These are phyloP conservation scores for Timandra comae DNA, from an alignment of 2,888 invertebrate genomes.

Conservation along the genomic window DNA sequence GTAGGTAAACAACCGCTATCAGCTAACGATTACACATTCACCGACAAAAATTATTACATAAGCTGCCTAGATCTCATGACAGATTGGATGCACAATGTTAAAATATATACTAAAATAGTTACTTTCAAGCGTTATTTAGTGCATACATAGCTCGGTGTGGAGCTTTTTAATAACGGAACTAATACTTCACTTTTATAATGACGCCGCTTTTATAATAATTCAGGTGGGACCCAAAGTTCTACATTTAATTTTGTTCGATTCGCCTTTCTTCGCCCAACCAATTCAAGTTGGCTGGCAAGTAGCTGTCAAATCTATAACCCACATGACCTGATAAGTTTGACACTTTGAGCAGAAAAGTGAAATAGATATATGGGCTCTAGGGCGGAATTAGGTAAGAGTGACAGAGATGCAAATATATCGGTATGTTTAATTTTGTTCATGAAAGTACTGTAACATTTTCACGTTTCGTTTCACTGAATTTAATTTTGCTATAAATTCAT, in stretches of 20 bases:
- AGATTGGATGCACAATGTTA: conserved; percentile 42
- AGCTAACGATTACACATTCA: conserved; percentile 48
- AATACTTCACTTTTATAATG: conserved; percentile 64
- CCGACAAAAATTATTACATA: conserved; percentile 65
- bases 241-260: conserved; percentile 62
- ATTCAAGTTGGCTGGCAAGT: conserved; percentile 32
- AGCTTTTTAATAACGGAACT: conserved; percentile 40
- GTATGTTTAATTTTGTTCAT: too few relatives aligned
- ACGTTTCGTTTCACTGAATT: too few relatives aligned
- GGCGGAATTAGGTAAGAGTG: too few relatives aligned
- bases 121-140: conserved; percentile 33
- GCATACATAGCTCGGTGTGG: conserved; percentile 37
- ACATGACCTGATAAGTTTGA: conserved; percentile 4
- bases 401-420: too few relatives aligned
- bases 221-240: conserved; percentile 57
- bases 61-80: conserved; percentile 67
- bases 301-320: conserved; percentile 34
- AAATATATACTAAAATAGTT: conserved; percentile 1
- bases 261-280: conserved; percentile 27
- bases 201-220: conserved; percentile 49
- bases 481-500: too few relatives aligned
- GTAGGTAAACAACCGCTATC: conserved; percentile 57
- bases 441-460: too few relatives aligned
- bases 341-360: conserved; percentile 7
- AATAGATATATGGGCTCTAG: too few relatives aligned